These are phyloP conservation scores for Tetrax tetrax DNA, from an alignment of 2,113 vertebrate genomes.

Conservation along the genomic window DNA sequence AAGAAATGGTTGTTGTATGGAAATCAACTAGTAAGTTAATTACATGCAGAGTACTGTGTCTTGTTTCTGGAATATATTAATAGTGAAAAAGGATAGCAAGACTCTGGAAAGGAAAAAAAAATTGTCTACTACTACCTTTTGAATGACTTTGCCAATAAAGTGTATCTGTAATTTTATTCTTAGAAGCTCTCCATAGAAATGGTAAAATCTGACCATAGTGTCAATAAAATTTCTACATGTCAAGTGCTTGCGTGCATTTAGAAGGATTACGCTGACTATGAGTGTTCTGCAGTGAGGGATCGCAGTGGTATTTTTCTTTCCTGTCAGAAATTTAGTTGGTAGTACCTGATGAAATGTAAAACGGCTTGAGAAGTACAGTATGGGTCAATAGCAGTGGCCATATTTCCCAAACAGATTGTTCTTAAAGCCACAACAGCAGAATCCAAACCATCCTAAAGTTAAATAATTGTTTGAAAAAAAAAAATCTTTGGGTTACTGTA, in stretches of 20 bases:
- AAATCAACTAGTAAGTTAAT: neutral
- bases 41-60: neutral
- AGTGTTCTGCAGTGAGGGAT: neutral
- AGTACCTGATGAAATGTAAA: neutral
- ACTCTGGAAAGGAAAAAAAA: neutral
- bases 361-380: neutral
- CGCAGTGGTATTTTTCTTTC: neutral
- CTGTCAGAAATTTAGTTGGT: neutral
- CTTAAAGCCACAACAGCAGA: neutral
- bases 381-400: neutral
- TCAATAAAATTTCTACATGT: neutral
- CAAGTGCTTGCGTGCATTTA: neutral
- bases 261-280: neutral
- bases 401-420: neutral
- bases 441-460: neutral
- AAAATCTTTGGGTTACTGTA: neutral
- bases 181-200: neutral
- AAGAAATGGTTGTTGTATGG: neutral
- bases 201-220: neutral
- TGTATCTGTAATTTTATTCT: neutral
- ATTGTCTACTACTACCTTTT: neutral
- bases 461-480: neutral
- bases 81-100: neutral
- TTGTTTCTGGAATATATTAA: slow-evolving; percentile 24
- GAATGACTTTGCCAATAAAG: neutral